These are phyloP conservation scores for Bugula neritina DNA, from an alignment of 2,888 invertebrate genomes.

Conservation along the genomic window DNA sequence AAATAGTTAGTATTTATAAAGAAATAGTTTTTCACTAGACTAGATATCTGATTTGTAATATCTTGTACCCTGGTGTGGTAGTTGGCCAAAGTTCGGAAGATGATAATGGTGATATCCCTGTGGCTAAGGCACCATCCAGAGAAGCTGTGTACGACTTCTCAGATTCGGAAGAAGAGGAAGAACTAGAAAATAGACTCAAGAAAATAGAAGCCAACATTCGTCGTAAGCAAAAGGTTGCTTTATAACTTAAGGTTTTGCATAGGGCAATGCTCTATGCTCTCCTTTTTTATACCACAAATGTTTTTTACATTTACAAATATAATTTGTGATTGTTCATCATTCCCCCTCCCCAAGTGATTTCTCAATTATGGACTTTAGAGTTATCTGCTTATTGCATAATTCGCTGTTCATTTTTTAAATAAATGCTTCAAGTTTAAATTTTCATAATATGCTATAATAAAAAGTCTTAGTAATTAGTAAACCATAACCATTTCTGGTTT, in stretches of 20 bases:
- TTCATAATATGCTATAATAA: too few relatives aligned
- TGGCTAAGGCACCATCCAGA: background rate
- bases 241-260: too few relatives aligned
- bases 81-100: slow-evolving; percentile 4
- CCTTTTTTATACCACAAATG: too few relatives aligned
- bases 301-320: background rate
- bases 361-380: too few relatives aligned
- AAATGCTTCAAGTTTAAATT: background rate
- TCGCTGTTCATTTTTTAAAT: background rate
- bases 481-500: too few relatives aligned
- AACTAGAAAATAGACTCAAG: background rate
- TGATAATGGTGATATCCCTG: background rate
- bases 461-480: too few relatives aligned
- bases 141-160: slow-evolving; percentile 25
- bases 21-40: too few relatives aligned
- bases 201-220: slow-evolving; percentile 12
- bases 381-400: background rate
- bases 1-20: too few relatives aligned
- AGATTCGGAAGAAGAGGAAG: slow-evolving; percentile 14
- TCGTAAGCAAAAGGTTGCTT: slow-evolving; percentile 10
- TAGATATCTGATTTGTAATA: too few relatives aligned
- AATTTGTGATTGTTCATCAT: background rate
- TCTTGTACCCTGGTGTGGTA: too few relatives aligned
- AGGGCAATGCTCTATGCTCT: too few relatives aligned
- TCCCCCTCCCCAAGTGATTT: background rate